phyloP scores from a whole-genome alignment of 2,888 invertebrate species.

The Cenopis cana region DNA sequence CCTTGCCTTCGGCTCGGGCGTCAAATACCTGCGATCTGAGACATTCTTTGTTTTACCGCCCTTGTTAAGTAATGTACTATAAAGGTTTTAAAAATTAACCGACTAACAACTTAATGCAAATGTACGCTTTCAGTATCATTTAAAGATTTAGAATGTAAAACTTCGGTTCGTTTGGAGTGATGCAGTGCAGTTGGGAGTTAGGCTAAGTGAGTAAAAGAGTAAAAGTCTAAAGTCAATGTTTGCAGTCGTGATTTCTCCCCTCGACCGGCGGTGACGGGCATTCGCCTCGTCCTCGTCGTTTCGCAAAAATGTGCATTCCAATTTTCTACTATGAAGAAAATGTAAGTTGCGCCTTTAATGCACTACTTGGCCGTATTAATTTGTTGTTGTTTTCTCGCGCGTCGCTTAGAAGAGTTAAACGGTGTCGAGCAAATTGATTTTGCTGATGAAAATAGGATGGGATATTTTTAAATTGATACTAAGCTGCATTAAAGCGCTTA shows the following conservation, averaged over 20 bases:
- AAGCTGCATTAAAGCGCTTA: not conserved
- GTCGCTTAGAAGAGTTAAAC: constrained; percentile 12
- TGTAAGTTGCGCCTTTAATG: constrained; percentile 27
- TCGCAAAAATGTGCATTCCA: constrained; percentile 61
- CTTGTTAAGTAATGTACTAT: no score
- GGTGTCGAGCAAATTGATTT: constrained; percentile 2
- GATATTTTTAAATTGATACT: not conserved
- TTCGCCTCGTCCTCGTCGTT: constrained; percentile 51
- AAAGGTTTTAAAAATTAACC: not conserved
- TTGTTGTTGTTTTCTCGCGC: constrained; percentile 27
- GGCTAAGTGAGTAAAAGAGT: constrained; percentile 82
- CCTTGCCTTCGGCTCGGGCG: no score
- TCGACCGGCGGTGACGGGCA: constrained; percentile 69
- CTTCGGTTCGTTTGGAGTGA: constrained; percentile 72
- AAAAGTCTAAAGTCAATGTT: constrained; percentile 84
- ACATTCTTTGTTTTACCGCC: no score
- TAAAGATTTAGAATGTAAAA: constrained; percentile 70
- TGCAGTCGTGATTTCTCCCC: constrained; percentile 80
- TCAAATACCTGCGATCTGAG: no score
- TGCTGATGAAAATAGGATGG: not conserved
- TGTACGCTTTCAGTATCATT: constrained; percentile 66
- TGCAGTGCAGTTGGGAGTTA: constrained; percentile 73
- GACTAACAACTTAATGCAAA: constrained; percentile 22
- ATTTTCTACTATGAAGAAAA: constrained; percentile 48
- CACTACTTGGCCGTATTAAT: constrained; percentile 32